Percentiles rank a stretch among this genome's conserved stretches.
Conservation (phyloP, 2,113 vertebrate species). For the Cacatua alba region DNA sequence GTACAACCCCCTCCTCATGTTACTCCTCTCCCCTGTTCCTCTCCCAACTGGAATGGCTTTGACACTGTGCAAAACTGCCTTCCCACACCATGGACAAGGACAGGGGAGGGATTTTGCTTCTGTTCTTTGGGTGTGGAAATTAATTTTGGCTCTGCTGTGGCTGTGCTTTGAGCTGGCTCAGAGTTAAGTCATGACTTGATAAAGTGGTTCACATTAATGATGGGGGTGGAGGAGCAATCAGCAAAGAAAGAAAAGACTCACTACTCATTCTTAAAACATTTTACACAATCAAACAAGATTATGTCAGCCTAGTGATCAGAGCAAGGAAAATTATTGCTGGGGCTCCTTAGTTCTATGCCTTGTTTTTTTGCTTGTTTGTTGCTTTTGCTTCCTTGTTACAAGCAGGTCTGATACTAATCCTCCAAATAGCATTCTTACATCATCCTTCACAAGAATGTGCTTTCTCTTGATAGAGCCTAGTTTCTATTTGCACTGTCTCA, state of each 20-base stretch:
- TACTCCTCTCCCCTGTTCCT: not conserved
- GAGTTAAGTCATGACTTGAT: not conserved
- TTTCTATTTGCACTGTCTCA: not conserved
- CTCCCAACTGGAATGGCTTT: not conserved
- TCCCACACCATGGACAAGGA: not conserved
- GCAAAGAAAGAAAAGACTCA: not conserved
- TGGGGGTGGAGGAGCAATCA: not conserved
- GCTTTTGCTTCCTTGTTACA: not conserved
- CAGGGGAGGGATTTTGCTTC: not conserved
- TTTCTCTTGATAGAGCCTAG: not conserved
- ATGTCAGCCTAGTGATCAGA: not conserved
- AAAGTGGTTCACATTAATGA: not conserved
- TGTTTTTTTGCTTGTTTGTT: not conserved
- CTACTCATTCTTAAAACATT: not conserved
- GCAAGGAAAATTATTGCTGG: not conserved
- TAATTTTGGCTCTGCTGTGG: not conserved
- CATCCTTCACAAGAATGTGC: not conserved
- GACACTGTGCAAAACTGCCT: not conserved
- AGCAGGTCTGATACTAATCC: not conserved
- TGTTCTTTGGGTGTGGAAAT: not conserved
- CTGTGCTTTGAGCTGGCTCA: not conserved
- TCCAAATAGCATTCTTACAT: not conserved
- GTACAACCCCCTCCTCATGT: not conserved
- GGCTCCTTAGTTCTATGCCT: not conserved
- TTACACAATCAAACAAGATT: not conserved